phyloP scores from a whole-genome alignment of 2,888 invertebrate genomes.

The Luperina testacea region DNA sequence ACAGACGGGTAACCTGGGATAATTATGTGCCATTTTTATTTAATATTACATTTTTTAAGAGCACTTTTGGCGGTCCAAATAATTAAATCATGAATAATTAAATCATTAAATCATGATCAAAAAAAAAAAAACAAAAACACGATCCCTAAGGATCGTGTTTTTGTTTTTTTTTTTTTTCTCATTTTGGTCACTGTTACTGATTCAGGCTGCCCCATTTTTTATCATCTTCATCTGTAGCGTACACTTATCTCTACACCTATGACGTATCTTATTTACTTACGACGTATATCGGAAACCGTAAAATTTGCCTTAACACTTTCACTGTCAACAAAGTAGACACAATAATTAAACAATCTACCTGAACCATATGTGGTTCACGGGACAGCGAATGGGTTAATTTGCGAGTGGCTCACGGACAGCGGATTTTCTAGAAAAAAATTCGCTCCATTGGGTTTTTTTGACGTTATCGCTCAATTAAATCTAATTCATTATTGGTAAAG shows the following conservation, averaged over 20 bases:
- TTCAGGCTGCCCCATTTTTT: not conserved
- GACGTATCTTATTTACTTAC: too few relatives aligned
- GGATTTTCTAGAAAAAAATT: not conserved
- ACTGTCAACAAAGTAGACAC: too few relatives aligned
- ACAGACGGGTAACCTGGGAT: not conserved
- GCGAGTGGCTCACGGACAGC: not conserved
- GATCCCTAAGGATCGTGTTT: conserved; percentile 1
- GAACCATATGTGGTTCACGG: too few relatives aligned
- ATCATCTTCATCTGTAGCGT: not conserved
- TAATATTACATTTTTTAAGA: conserved; percentile 14
- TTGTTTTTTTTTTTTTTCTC: not conserved
- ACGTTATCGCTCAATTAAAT: too few relatives aligned
- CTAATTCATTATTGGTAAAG: too few relatives aligned
- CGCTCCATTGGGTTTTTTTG: not conserved
- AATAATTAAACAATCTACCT: too few relatives aligned
- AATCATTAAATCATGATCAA: too few relatives aligned
- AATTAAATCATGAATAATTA: conserved; percentile 30
- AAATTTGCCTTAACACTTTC: too few relatives aligned
- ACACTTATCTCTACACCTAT: not conserved
- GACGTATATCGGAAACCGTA: too few relatives aligned
- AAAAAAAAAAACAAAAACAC: too few relatives aligned
- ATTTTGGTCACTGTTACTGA: not conserved
- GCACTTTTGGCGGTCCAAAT: not conserved
- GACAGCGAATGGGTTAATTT: too few relatives aligned
- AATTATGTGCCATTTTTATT: conserved; percentile 17